Evolutionary conservation across 2,888 invertebrate genomes (phyloP), one percentile per base, ranked within the genome.

Genomic region (Lepidocyrtinus sp.): DNA sequence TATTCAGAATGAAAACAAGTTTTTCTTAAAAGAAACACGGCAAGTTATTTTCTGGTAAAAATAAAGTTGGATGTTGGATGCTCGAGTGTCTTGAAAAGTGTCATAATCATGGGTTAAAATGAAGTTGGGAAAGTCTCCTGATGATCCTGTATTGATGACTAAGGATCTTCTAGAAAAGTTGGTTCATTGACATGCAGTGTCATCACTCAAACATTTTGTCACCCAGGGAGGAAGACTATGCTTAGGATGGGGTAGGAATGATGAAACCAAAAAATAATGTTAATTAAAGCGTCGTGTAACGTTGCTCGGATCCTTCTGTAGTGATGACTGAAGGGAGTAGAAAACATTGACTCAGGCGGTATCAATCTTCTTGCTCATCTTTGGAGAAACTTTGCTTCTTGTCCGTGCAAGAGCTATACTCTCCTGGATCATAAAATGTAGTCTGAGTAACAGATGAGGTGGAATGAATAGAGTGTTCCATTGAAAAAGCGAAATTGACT

Each of bases 121-220:
- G n/a, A n/a, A n/a, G 36, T 36, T 36, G 36, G 36, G 36, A 36
- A 36, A 36, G 55, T 3, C n/a, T 55, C 17, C n/a, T 55, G 55
- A 55, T 55, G n/a, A 55, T 55, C 55, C 55, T 55, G 71, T 62
- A 62, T 61, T 21, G 71, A 46, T 71, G 62, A 71, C 36, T n/a
- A 15, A 22, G 36, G 26, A n/a, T 45, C 24, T 67, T 45, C 46
- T 67, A 36, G 5, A 55, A n/a, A 55, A 7, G 72, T 55, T 68
- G 19, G 71, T 62, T 78, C 78, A 78, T 78, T 78, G 78, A 78
- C 78, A 78, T 78, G 67, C 78, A 78, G 78, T 78, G 78, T 78
- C 78, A 78, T 78, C 78, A 78, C 72, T 78, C 78, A 78, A 78
- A 72, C 72, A 73, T 78, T 78, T 78, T 78, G 78, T 78, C 78